Evolutionary conservation across 2,797 vertebrate species (phyloP).

Genomic region (Ceryle rudis): DNA sequence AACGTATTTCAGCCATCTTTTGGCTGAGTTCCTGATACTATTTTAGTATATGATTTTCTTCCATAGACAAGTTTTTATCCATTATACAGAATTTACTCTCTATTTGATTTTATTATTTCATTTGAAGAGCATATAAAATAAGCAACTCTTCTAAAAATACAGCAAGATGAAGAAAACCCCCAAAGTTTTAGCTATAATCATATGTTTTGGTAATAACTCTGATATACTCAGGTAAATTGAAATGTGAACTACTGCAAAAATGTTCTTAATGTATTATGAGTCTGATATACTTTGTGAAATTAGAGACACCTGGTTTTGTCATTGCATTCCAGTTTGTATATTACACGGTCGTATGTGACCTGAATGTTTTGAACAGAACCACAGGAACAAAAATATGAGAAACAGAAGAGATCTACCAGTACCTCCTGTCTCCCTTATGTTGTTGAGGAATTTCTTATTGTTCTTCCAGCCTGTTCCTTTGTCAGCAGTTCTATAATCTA

Average conservation of each 20-base stretch:
- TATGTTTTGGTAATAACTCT: background rate
- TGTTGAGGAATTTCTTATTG: background rate
- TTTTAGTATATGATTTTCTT: background rate
- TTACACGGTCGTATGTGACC: background rate
- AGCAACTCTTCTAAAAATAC: background rate
- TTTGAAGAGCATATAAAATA: background rate
- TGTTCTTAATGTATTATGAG: background rate
- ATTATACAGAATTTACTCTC: background rate
- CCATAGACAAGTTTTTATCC: background rate
- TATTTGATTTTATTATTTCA: background rate
- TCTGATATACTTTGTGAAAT: background rate
- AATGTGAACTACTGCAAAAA: background rate
- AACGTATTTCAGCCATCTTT: background rate
- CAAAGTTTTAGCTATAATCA: background rate
- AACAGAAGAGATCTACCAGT: background rate
- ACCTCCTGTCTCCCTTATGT: background rate
- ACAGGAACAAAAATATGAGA: background rate
- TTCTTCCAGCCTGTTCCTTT: background rate
- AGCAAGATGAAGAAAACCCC: fast-evolving
- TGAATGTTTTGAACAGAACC: background rate
- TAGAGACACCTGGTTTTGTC: background rate
- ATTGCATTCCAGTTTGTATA: background rate
- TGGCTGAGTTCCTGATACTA: background rate
- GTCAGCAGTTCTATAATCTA: background rate
- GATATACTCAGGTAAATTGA: background rate